A percentile compares a stretch with the other conserved stretches of the same genome.
Conservation (phyloP, 2,888 invertebrate genomes). For the Homarus gammarus region DNA sequence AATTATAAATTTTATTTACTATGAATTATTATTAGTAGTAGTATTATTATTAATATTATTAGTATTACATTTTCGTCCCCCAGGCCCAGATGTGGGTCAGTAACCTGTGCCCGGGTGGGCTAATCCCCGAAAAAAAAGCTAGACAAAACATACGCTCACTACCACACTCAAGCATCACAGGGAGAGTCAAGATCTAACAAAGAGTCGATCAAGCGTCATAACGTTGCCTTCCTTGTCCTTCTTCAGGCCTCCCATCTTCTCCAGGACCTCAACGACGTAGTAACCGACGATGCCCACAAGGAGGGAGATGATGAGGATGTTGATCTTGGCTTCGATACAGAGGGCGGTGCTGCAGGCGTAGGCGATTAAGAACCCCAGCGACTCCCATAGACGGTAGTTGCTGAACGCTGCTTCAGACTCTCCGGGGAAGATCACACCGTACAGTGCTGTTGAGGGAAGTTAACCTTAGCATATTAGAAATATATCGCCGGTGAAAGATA, state of each 20-base stretch:
- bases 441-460: slow-evolving; percentile 83
- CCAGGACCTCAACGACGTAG: slow-evolving; percentile 78
- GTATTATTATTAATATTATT: too few relatives aligned
- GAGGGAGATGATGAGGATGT: slow-evolving; percentile 89
- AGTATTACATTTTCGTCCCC: too few relatives aligned
- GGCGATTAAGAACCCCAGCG: slow-evolving; percentile 92
- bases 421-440: slow-evolving; percentile 91
- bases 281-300: slow-evolving; percentile 88
- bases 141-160: too few relatives aligned
- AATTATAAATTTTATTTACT: too few relatives aligned
- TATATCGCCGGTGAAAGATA: neutral
- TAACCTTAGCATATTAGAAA: neutral
- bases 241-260: slow-evolving; percentile 37
- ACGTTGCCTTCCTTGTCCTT: slow-evolving; percentile 24
- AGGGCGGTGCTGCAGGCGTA: slow-evolving; percentile 93
- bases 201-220: slow-evolving; percentile 41
- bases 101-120: too few relatives aligned
- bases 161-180: too few relatives aligned
- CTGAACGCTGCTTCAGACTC: slow-evolving; percentile 96
- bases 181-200: too few relatives aligned
- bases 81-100: too few relatives aligned
- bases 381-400: slow-evolving; percentile 94
- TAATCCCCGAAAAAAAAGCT: too few relatives aligned
- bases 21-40: too few relatives aligned
- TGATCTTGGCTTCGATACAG: slow-evolving; percentile 91